Base-by-base conservation (phyloP, 1,140 invertebrate genomes). In the Drosophila ogumai region DNA sequence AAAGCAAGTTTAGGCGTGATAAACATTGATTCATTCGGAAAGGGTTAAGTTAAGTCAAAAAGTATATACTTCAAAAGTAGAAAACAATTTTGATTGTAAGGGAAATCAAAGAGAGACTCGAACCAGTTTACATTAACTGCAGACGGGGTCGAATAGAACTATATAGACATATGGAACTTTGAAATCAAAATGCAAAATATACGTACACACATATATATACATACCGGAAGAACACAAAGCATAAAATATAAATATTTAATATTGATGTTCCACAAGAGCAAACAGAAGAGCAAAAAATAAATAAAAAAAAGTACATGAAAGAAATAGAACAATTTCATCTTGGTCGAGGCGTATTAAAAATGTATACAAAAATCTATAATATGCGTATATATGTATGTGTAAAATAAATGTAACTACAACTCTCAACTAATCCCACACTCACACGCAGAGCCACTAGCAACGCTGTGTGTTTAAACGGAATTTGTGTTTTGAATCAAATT, bases 321-420 rank as follows among this genome's bases (percentile, higher is more conserved):
- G 63, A 44, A 46, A 56, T 66, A 81, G 46, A 63, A 77, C 40
- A 73, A 77, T 65, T 71, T 72, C 68, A 72, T 64, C 69, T 67
- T 61, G 67, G 72, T 67, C 50, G 28, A 71, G 17, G 50, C 66
- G 43, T 36, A 85, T 81, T 68, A 69, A 85, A 74, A 60, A 66
- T 74, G 52, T 58, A 85, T 78, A 77, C 81, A 81, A 65, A 55
- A 52, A 6, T 28, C 66, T 68, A 77, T 77, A 77, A 85, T 85
- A 76, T 74, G 73, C 73, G 61, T 61, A 81, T 80, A 69, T 73
- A 81, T 68, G 32, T 72, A 77, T 90, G 75, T 87, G 85, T 84
- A 81, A 88, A 68, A 75, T 88, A 82, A 88, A 80, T 88, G 80
- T 81, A 87, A 88, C 73, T 87, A 71, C 68, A 88, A 82, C 63